Base-by-base conservation (phyloP, 2,113 vertebrate genomes). In the Hucho hucho region DNA sequence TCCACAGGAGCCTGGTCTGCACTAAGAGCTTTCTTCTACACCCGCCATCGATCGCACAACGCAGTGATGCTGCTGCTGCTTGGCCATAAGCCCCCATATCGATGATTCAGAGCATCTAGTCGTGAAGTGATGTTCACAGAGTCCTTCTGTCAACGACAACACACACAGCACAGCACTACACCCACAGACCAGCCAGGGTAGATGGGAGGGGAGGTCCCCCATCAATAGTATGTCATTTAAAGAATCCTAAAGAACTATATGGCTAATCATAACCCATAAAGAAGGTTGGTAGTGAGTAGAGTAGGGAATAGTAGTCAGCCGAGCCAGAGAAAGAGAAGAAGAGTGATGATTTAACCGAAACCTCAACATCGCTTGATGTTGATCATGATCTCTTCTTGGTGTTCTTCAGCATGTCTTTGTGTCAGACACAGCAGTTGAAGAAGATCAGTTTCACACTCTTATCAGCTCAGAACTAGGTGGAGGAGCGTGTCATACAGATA, bases 61-160 rank as follows among this genome's bases (percentile, higher is more conserved):
- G 75, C 80, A 74, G 74, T 85, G 79, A 71, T 83, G 70, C 83
- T 78, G 26, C 16, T 83, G 70, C 83, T 78, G 4, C 49, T 53
- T 1, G 16, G 16, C 16, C 49, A 66, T 75, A 75, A 78, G 74
- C 72, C 63, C 73, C 63, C 66, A 12, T 78, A 87, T 82, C 73
- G 78, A 86, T 73, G 63, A 68, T 75, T 43, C 53, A 25, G 32
- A 37, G 16, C 37, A 32, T 61, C 69, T 73, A 37, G 37, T 58
- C 69, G 66, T 76, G 78, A 77, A 43, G 49, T 26, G n/a, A 72
- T 80, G 69, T 78, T 74, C 16, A 46, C 43, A 16, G 49, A 53
- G 16, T 53, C 49, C 16, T 53, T 65, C 37, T 6, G 14, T 64
- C 26, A 25, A 64, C 13, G 25, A 28, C 5, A 28, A 64, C 25